Evolutionary conservation across 2,888 invertebrate species (phyloP), one percentile per base, ranked within the genome.

Genomic region (Dorcus hopei): DNA sequence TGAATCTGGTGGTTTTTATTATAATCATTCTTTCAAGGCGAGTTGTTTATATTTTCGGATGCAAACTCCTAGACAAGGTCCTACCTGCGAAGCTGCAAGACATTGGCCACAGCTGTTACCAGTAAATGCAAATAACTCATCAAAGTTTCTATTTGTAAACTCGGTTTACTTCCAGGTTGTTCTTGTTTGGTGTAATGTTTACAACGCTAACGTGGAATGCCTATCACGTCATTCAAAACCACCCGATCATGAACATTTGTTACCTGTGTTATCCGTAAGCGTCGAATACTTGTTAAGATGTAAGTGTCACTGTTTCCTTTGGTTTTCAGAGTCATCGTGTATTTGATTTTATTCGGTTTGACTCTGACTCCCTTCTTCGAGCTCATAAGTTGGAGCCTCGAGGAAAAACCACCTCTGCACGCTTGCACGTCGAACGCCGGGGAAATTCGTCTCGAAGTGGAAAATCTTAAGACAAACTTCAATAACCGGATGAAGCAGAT

Each of bases 221-320:
- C n/a, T 85, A 87, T 70, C 83, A 87, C 73, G 85, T 95, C 69
- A 82, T 87, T 69, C 82, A 89, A 63, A 88, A 88, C 68, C 89
- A 94, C 77, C 87, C 90, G 26, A 78, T 90, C 4, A 82, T 92
- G 65, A 89, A 92, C 70, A 87, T 94, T 68, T 86, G 95, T 72
- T 92, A 91, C 72, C 81, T 97, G 9, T 87, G 89, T 67, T 96
- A 95, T 80, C 95, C 95, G 95, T 95, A 83, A 88, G 94, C 88
- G 78, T 65, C 40, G 19, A 23, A n/a, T 23, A 19, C 23, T n/a
- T 16, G n/a, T 49, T 43, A 11, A 40, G 3, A 33, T 48, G 49
- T 52, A 8, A 43, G 38, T 0, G 2, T 2, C 19, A 19, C 19
- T 19, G 19, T 19, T 19, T 19, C 19, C 2, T 19, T 50, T 50